These are phyloP conservation scores for Archegozetes longisetosus DNA, from an alignment of 1,140 invertebrate genomes.

Conservation along the genomic window DNA sequence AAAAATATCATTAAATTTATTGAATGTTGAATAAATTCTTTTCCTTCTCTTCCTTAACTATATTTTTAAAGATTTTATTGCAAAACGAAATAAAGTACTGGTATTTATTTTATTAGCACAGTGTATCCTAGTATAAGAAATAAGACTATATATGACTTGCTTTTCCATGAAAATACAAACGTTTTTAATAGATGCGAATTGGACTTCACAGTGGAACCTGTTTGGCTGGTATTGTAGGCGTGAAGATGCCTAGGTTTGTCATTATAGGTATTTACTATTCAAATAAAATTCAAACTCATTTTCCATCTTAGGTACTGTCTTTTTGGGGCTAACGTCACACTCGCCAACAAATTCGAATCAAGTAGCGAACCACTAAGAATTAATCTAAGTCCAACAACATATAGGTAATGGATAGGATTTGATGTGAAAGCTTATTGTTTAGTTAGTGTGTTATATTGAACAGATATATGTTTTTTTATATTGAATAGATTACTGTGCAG, in stretches of 20 bases:
- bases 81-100: no score
- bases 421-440: not conserved
- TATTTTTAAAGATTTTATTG: no score
- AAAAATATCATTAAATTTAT: not conserved
- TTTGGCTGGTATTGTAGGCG: conserved; percentile 73
- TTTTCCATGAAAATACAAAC: no score
- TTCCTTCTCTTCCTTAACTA: no score
- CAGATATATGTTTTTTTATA: not conserved
- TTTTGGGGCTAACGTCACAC: conserved; percentile 35
- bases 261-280: no score
- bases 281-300: no score
- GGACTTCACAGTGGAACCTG: conserved; percentile 53
- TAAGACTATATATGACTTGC: no score
- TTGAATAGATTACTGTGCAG: conserved; percentile 48
- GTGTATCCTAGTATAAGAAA: no score
- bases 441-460: not conserved
- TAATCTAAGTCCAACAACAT: conserved; percentile 81
- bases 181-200: conserved; percentile 52
- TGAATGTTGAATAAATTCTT: not conserved
- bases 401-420: conserved; percentile 45
- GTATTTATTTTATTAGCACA: no score
- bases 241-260: conserved; percentile 18
- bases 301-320: conserved; percentile 16
- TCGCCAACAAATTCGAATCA: conserved; percentile 82
- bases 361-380: conserved; percentile 72